These are phyloP conservation scores for Charaxes varanes DNA, from an alignment of 1,140 invertebrate species.

Conservation along the genomic window DNA sequence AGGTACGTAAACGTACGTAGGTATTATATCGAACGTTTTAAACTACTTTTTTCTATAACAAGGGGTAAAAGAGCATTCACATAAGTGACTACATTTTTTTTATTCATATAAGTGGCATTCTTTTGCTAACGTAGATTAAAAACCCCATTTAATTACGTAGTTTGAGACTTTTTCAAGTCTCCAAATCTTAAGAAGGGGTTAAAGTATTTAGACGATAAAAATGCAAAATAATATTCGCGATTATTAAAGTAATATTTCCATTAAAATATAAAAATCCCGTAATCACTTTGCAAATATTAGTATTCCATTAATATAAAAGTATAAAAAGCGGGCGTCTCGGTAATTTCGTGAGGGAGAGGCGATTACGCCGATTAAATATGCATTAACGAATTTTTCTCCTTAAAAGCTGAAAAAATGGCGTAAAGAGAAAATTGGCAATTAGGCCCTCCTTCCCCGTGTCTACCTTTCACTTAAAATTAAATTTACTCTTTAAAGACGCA, in stretches of 20 bases:
- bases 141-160: too few relatives aligned
- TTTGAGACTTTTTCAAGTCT: too few relatives aligned
- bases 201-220: too few relatives aligned
- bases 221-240: slow-evolving; percentile 12
- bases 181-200: too few relatives aligned
- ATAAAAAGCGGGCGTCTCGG: slow-evolving; percentile 32
- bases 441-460: slow-evolving; percentile 37
- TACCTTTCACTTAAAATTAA: slow-evolving; percentile 56
- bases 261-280: slow-evolving; percentile 22
- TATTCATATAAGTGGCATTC: too few relatives aligned
- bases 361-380: slow-evolving; percentile 71
- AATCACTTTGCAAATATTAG: slow-evolving; percentile 36
- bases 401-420: slow-evolving; percentile 70
- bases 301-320: slow-evolving; percentile 32
- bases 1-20: too few relatives aligned
- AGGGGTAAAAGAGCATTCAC: too few relatives aligned
- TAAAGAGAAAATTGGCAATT: slow-evolving; percentile 72
- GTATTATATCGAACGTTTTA: too few relatives aligned
- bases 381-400: slow-evolving; percentile 73
- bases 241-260: slow-evolving; percentile 13
- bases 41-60: too few relatives aligned
- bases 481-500: slow-evolving; percentile 57
- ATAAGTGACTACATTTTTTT: too few relatives aligned
- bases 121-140: too few relatives aligned
- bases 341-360: slow-evolving; percentile 61